Evolutionary conservation across 1,140 invertebrate genomes (phyloP), one percentile per base, ranked within the genome.

Genomic region (Neodiprion fabricii): DNA sequence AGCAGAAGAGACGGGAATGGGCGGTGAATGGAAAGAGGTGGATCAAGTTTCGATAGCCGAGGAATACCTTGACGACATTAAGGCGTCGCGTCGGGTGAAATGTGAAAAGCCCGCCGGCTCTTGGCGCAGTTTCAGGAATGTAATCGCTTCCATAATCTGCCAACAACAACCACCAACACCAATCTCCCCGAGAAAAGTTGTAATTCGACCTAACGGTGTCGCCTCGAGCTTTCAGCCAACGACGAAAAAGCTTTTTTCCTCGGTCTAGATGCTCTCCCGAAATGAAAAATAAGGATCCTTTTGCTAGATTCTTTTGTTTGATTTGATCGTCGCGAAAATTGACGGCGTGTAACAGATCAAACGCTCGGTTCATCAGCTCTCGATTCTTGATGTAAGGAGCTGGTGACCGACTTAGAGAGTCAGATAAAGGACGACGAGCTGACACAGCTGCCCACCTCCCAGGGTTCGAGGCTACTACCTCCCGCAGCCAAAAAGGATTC

Each of bases 361-460:
- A 40, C 5, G 28, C 28, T 40, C 28, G 28, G 5, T 40, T 40
- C 28, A 40, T 40, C 28, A 1, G 28, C 28, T 40, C 28, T 40
- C 28, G 28, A 40, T 40, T 40, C 1, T 40, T 40, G 28, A 5
- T 40, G 28, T 40, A 61, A 61, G n/a, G 53, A 61, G 4, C 53
- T 61, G 9, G 28, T 40, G 53, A 9, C 53, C 9, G 9, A 61
- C 53, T 61, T 5, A 17, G 53, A 61, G n/a, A 61, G 11, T 9
- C 53, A 61, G 53, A 61, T 61, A 61, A 61, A 61, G 53, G 53
- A 61, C n/a, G 53, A 61, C 8, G n/a, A 61, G 53, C 53, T 61
- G 53, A 61, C 53, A 61, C 53, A 61, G 53, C 53, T 9, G 0
- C 53, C 11, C n/a, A 3, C 28, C 28, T 5, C 28, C 11, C 8